phyloP scores from a whole-genome alignment of 2,113 vertebrate genomes.

The Bos indicus region DNA sequence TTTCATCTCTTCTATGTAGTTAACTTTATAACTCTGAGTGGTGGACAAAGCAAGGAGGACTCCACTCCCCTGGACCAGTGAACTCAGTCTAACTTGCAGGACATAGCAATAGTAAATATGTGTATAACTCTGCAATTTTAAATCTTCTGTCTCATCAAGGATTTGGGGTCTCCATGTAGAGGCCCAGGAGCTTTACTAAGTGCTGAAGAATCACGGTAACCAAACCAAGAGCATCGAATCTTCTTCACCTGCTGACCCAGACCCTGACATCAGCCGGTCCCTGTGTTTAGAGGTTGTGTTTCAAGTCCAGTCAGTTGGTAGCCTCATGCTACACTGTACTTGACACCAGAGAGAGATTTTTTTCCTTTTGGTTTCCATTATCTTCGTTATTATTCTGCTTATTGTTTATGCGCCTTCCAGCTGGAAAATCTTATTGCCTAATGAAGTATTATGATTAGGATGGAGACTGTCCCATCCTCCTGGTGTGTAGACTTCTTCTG shows the following conservation, averaged over 20 bases:
- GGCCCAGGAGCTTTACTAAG: not conserved
- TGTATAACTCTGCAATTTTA: not conserved
- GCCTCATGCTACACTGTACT: not conserved
- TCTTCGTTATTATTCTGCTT: not conserved
- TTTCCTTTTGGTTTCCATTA: not conserved
- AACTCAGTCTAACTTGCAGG: not conserved
- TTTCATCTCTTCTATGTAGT: not conserved
- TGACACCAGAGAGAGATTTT: not conserved
- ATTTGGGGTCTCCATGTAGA: not conserved
- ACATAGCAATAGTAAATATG: not conserved
- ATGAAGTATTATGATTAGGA: not conserved
- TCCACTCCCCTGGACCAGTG: accelerated
- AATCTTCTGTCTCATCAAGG: not conserved
- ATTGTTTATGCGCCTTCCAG: slow-evolving; percentile 12
- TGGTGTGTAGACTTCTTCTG: not conserved
- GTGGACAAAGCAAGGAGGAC: not conserved
- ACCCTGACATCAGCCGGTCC: no score
- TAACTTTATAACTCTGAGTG: not conserved
- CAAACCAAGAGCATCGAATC: not conserved
- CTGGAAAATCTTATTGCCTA: slow-evolving; percentile 33
- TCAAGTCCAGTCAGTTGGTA: accelerated
- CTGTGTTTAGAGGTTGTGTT: accelerated
- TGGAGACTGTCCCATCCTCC: not conserved
- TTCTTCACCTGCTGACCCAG: not conserved
- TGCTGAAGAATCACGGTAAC: not conserved